Evolutionary conservation across 2,113 vertebrate genomes (phyloP).

Genomic region (Ornithorhynchus anatinus): DNA sequence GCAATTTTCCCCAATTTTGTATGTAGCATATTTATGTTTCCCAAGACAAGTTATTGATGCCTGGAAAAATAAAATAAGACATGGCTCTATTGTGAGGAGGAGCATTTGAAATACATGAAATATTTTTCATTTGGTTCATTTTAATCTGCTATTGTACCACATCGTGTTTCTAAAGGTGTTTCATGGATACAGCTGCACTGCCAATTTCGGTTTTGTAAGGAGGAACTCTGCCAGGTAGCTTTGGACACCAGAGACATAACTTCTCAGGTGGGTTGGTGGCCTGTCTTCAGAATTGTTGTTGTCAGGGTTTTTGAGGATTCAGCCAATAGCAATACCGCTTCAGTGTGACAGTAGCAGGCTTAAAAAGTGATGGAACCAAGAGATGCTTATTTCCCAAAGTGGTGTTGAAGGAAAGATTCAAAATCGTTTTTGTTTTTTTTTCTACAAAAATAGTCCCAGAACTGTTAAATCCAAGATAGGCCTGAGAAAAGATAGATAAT

Average conservation of each 20-base stretch:
- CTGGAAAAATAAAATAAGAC: not conserved
- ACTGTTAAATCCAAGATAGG: too few species aligned
- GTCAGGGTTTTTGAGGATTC: conserved; percentile 10
- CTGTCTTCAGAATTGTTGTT: not conserved
- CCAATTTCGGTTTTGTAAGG: not conserved
- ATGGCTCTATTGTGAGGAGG: not conserved
- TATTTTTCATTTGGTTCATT: not conserved
- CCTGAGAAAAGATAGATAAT: too few species aligned
- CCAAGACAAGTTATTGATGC: not conserved
- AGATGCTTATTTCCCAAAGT: not conserved
- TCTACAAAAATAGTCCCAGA: too few species aligned
- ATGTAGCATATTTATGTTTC: not conserved
- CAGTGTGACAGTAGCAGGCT: not conserved
- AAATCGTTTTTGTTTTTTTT: too few species aligned
- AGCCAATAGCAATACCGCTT: not conserved
- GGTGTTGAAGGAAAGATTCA: not conserved
- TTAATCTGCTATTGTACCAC: not conserved
- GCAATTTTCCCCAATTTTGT: not conserved
- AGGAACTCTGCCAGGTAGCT: not conserved
- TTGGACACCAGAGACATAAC: conserved; percentile 3
- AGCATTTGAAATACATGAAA: too few species aligned
- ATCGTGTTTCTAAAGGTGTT: not conserved
- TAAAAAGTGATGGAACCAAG: not conserved
- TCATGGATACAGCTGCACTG: not conserved
- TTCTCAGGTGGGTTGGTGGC: not conserved